phyloP scores from a whole-genome alignment of 2,113 vertebrate species.

The Otus sunia region DNA sequence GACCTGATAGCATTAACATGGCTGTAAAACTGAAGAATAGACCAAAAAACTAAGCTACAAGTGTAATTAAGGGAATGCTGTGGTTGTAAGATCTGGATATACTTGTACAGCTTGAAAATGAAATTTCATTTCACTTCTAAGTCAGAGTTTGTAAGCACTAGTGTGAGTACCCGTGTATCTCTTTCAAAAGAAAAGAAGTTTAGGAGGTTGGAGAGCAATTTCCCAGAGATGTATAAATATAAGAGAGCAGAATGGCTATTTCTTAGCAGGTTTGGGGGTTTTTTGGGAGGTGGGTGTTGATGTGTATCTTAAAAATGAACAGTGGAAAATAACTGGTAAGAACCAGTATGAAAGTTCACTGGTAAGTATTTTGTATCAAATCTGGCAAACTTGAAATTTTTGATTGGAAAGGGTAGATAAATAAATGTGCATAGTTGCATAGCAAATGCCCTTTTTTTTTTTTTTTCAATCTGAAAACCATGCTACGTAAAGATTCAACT shows the following conservation, averaged over 20 bases:
- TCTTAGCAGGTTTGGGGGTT: not conserved
- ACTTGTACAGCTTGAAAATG: not conserved
- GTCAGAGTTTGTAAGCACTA: not conserved
- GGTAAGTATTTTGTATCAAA: not conserved
- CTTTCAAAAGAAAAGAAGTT: not conserved
- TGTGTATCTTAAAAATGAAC: not conserved
- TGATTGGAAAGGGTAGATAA: not conserved
- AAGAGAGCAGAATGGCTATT: not conserved
- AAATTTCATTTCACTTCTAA: conserved; percentile 9
- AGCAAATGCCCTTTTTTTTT: not conserved
- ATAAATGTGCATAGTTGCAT: not conserved
- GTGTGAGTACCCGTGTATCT: not conserved
- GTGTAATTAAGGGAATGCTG: conserved; percentile 42
- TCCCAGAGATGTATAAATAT: not conserved
- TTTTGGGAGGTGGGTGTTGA: not conserved
- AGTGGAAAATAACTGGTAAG: not conserved
- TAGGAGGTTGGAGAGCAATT: not conserved
- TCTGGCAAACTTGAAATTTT: not conserved
- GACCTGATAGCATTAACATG: not conserved
- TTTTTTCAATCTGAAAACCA: not conserved
- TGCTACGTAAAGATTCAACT: not conserved
- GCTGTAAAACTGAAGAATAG: conserved; percentile 3
- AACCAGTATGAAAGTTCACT: not conserved
- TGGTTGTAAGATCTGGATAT: not conserved
- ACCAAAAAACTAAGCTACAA: not conserved